Evolutionary conservation across 2,888 invertebrate genomes (phyloP), one percentile per base, ranked within the genome.

Genomic region (Amphipyra berbera): DNA sequence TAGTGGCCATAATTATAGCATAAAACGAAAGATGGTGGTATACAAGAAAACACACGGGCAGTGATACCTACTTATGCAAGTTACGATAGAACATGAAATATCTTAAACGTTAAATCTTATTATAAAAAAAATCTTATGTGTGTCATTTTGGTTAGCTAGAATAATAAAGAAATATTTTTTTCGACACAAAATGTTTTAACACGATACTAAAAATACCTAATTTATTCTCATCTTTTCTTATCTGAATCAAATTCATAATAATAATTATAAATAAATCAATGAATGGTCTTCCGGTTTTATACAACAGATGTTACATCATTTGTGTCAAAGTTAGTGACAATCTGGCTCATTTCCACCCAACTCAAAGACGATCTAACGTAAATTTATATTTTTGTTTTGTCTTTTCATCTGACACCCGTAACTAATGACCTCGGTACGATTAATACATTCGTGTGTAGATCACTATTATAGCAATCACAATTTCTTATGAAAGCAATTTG

Each of bases 331-430:
- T 72, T 73, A 66, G 56, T 59, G 73, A 81, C 79, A 79, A 75
- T 60, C 78, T 86, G 84, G 82, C 84, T 73, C 70, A 61, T 73
- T 74, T 80, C 83, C 81, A 76, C 74, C 58, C 59, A 71, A 48
- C 61, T 64, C 55, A 59, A 63, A 79, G 53, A 67, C 61, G 52
- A 74, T 70, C 56, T 55, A 72, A 57, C 62, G 58, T 64, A 72
- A 79, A 81, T 82, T 58, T 71, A 77, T 76, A 68, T 77, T 63
- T 78, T 68, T 78, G 73, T 78, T 77, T 76, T 68, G 71, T 78
- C 80, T 83, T 79, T 79, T 73, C 71, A 78, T 82, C 52, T 82
- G 79, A 82, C 82, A 81, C 54, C 61, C 62, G 67, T 69, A 79
- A 83, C 69, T 69, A 74, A 78, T 73, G 71, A 63, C 52, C 63